Evolutionary conservation across 1,140 invertebrate species (phyloP), one percentile per base, ranked within the genome.

Genomic region (Trichonephila clavipes): DNA sequence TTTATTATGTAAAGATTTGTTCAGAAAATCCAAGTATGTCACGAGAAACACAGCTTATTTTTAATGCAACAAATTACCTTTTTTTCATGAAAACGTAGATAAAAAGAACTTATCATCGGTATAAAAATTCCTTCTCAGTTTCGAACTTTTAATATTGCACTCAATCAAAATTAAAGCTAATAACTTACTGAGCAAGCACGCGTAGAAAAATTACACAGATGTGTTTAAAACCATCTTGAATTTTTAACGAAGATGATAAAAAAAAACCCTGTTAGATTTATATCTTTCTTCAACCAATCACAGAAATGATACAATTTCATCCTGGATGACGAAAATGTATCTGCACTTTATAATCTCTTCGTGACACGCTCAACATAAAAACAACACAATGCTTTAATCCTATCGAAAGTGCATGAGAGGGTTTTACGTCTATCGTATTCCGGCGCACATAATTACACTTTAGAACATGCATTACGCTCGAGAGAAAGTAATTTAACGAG

Each of bases 341-440:
- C 34, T 40, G 62, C 16, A 64, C 24, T 88, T 77, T 88, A 88
- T 88, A 62, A 88, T 88, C 86, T 88, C 86, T 24, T n/a, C 62
- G 28, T 88, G 62, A 88, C 59, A 40, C 28, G 19, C 51, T 58
- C 18, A 88, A 10, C 34, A 34, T 24, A 88, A 88, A 88, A 88
- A 88, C 86, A 88, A 64, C 86, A 88, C 86, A 88, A 88, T 88
- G 86, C 86, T 88, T 64, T 88, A 88, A 88, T 88, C 86, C 86
- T 21, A 24, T 64, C 61, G 14, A 88, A 88, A 88, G 86, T 64
- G 21, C 86, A 40, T 40, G 59, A 44, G 62, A 14, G 24, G 61
- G 86, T 62, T 64, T 88, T 88, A 88, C 86, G 72, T 34, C 62
- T 61, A 85, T 85, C 83, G 83, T 28, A 85, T 61, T 85, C 83